phyloP scores from a whole-genome alignment of 2,797 vertebrate genomes.

The Babyrousa celebensis region DNA sequence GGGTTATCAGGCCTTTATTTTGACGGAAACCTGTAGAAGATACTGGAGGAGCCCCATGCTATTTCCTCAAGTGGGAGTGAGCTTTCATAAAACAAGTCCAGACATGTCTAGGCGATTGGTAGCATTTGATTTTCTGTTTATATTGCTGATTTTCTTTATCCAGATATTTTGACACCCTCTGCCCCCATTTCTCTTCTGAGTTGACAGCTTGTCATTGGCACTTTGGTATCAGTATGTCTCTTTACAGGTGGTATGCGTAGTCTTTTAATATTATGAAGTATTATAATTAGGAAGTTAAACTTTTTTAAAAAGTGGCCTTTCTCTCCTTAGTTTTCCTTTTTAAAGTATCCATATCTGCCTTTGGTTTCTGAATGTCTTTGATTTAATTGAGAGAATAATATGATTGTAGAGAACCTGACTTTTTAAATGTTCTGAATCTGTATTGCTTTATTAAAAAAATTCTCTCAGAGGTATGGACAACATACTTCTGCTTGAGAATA shows the following conservation, averaged over 20 bases:
- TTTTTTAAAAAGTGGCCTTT: slow-evolving; percentile 48
- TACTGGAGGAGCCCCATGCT: not conserved
- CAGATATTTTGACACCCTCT: slow-evolving; percentile 7
- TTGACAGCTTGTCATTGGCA: not conserved
- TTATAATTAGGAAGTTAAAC: slow-evolving; percentile 61
- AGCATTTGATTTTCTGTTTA: slow-evolving; percentile 69
- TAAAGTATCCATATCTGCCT: slow-evolving; percentile 1
- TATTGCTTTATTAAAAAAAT: slow-evolving; percentile 53
- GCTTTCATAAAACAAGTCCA: slow-evolving; percentile 74
- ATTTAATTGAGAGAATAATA: slow-evolving; percentile 65
- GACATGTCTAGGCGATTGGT: slow-evolving; percentile 73
- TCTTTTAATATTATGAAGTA: slow-evolving; percentile 39
- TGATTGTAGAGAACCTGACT: slow-evolving; percentile 49
- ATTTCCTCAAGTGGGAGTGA: slow-evolving; percentile 76
- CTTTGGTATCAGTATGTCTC: slow-evolving; percentile 16
- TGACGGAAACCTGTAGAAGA: slow-evolving; percentile 43
- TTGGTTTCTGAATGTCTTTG: slow-evolving; percentile 66
- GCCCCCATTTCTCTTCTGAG: slow-evolving; percentile 53
- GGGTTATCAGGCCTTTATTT: slow-evolving; percentile 59
- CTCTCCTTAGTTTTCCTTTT: slow-evolving; percentile 18
- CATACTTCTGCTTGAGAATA: slow-evolving; percentile 26
- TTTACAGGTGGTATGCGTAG: not conserved
- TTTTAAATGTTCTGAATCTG: slow-evolving; percentile 55
- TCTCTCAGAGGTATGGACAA: not conserved
- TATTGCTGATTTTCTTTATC: slow-evolving; percentile 69